Evolutionary conservation across 2,888 invertebrate species (phyloP), one percentile per base, ranked within the genome.

Genomic region (Eristalis tenax): DNA sequence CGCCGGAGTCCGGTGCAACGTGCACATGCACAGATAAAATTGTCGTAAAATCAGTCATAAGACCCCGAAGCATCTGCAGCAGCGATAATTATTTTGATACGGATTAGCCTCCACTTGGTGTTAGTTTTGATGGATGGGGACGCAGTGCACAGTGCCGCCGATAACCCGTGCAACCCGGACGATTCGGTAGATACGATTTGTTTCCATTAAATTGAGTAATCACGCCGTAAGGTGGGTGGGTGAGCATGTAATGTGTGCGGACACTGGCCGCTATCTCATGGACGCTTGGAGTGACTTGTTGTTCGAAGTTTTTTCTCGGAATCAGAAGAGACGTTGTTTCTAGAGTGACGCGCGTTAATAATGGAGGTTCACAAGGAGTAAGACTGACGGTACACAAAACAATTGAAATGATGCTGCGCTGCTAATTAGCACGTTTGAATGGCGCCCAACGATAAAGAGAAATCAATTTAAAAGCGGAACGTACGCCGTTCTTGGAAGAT

Each of bases 41-140:
- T 81, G 80, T 81, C 80, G 63, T 74, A 56, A 81, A 74, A 69
- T 50, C 35, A 32, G 22, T 40, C 28, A 68, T 18, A 56, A 35
- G 35, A 50, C 50, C 35, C 65, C 35, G 22, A 56, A 15, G 18
- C 63, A 63, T 73, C 63, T 32, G 38, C 35, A 38, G 15, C 65
- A n/a, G 50, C 66, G 79, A 61, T 66, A 73, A 80, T 73, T 43
- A 28, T 63, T 63, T 66, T 61, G 66, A 18, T 35, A 28, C 50
- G 79, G 61, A 32, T 59, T 61, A 80, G 66, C 43, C 68, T 23
- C 28, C 32, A 50, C 50, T 61, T 26, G 28, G 57, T 43, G n/a
- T 28, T 6, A 50, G 63, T 35, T 63, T 26, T 78, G 64, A 78
- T 64, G 64, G 57, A 78, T 64, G 64, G 23, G 26, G 38, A 70